Base-by-base conservation (phyloP, 2,113 vertebrate species). In the Esox niger region DNA sequence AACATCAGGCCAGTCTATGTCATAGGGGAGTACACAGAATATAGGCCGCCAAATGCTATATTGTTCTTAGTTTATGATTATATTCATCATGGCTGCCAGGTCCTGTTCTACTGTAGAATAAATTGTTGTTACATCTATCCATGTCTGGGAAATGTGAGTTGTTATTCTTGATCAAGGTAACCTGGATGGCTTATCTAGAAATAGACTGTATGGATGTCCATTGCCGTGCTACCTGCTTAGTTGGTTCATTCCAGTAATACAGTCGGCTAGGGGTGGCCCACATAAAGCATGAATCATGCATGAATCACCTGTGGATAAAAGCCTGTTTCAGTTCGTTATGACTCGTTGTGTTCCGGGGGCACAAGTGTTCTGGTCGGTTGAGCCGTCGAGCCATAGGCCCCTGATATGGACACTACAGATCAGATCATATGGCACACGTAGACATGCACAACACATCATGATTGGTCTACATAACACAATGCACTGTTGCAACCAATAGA, bases 201-300 rank as follows among this genome's bases (percentile, higher is more conserved):
- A 57, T 57, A 57, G 25, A 26, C n/a, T 25, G 9, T 13, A 57
- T 23, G 55, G 55, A 57, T 57, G 25, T 21, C 23, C 52, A 6
- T 25, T 25, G 10, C 55, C 73, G 65, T 25, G 10, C 55, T 73
- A 63, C 62, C 59, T 71, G 62, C 71, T 57, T 17, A 43, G 38
- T 20, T 27, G 17, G 29, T 27, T 58, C 20, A 2, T 58, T 17
- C 15, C 66, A 76, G 71, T 68, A 72, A 70, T 60, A 23, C 79
- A 71, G 60, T 76, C 62, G 70, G 78, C 76, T 73, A 29, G 69
- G 75, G 74, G 74, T 77, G 76, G 64, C 64, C 73, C 35, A 77
- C 73, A 31, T 64, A 55, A 27, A 46, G 11, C 61, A 43, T 88
- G 84, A 86, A 75, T 86, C 80, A 86, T 17, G 52, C 57, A 67